Conservation (phyloP, 2,797 vertebrate species). For the Columba guinea region DNA sequence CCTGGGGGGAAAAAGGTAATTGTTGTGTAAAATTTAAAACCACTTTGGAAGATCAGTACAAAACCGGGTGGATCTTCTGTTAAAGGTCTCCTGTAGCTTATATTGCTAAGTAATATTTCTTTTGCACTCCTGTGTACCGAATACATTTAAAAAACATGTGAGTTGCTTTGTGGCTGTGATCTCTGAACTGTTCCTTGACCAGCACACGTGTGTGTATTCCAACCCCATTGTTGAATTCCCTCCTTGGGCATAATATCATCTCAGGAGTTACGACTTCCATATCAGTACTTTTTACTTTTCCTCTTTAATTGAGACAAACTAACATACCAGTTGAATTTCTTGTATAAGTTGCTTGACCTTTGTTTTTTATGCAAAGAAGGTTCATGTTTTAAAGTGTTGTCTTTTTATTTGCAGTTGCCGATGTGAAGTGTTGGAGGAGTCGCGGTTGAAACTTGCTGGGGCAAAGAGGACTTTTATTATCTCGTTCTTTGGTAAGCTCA, state of each 20-base stretch:
- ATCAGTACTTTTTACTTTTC: not conserved
- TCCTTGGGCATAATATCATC: not conserved
- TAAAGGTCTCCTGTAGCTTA: not conserved
- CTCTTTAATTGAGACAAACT: not conserved
- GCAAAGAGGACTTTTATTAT: conserved; percentile 16
- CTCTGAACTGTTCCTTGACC: not conserved
- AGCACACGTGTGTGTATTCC: fast-evolving
- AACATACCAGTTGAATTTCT: fast-evolving
- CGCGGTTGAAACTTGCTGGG: not conserved
- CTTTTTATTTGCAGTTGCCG: conserved; percentile 68
- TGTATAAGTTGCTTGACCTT: not conserved
- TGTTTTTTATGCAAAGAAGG: not conserved
- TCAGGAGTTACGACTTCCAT: not conserved
- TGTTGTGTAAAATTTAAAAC: not conserved
- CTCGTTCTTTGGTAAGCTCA: conserved; percentile 66
- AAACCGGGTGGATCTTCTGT: not conserved
- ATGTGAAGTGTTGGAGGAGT: conserved; percentile 59
- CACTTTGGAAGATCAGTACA: not conserved
- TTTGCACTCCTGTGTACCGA: not conserved
- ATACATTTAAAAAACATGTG: not conserved
- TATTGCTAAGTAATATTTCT: not conserved
- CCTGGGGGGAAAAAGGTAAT: not conserved
- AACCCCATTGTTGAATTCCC: not conserved
- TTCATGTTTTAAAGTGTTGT: not conserved
- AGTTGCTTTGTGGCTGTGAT: not conserved